Base-by-base conservation (phyloP, 23 tunicate genomes). In the Botrylloides violaceus region DNA sequence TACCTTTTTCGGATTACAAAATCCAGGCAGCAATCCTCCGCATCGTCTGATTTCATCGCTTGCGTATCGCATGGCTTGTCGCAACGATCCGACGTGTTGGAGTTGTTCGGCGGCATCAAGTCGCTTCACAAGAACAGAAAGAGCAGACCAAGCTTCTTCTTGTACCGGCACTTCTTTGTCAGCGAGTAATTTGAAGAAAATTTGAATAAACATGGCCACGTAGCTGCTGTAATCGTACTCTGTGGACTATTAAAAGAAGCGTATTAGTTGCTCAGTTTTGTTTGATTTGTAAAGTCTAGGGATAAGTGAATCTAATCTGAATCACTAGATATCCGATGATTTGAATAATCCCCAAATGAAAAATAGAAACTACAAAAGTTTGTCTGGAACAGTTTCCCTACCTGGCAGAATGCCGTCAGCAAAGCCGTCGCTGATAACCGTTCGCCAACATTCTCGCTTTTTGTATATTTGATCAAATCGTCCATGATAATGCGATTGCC, bases 1-100 rank as follows among this genome's bases (percentile, higher is more conserved):
- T n/a, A 68, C 74, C 74, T 80, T 84, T 29, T 92, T 92, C 9
- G 98, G 86, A 74, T 79, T 60, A 49, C 98, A 80, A 66, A 92
- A 92, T 32, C 98, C 98, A 2, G 98, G 98, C 65, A 92, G 50
- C 21, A 37, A 36, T 19, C 98, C 98, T 2, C 79, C 83, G 43
- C 59, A 48, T 19, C 64, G 43, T 1, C 71, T 75, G 3, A 75
- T 64, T 32, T 93, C 94, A 38, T 85, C 83, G 39, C 64, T 60
- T 22, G 81, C 65, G 24, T 55, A 77, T 2, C 88, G 71, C 33
- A 93, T 59, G 4, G 98, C 98, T 3, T 86, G 82, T 43, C 94
- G 97, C 36, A 90, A 79, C 4, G 97, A 90, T 34, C 97, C 83
- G 74, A 90, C 59, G 78, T 83, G 86, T 29, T 68, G 64, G 36